Percentiles rank a stretch among this genome's conserved stretches.
Evolutionary conservation across 2,113 vertebrate species (phyloP).

Genomic region (Embiotoca jacksoni): DNA sequence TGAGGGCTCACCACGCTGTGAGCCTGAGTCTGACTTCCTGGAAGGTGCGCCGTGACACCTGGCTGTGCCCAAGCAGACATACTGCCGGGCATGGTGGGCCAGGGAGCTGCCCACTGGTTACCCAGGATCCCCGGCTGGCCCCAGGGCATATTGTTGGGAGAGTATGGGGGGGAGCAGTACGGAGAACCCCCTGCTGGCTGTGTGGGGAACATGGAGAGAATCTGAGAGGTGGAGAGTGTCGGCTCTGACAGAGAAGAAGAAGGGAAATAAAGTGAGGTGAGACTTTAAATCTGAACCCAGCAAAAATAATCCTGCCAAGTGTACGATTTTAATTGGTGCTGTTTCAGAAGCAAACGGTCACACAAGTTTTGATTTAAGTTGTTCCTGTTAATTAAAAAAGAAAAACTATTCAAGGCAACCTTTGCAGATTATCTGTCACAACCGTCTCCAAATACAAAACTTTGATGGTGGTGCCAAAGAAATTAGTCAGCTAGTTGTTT

Average conservation of each 20-base stretch:
- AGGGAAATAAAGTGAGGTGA: not conserved
- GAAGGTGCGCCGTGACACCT: constrained; percentile 9
- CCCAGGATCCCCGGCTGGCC: constrained; percentile 34
- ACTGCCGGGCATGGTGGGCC: not conserved
- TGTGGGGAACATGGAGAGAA: constrained; percentile 67
- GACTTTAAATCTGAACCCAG: not conserved
- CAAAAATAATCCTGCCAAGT: not conserved
- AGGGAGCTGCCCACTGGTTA: constrained; percentile 43
- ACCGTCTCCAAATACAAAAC: no score
- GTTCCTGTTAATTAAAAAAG: no score
- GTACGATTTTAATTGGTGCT: no score
- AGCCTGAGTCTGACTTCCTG: constrained; percentile 1
- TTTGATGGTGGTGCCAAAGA: no score
- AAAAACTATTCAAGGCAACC: no score
- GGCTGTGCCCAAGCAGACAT: constrained; percentile 19
- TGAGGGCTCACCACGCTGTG: not conserved
- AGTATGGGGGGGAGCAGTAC: constrained; percentile 26
- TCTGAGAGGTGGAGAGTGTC: constrained; percentile 52
- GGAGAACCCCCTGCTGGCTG: constrained; percentile 59
- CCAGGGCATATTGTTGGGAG: constrained; percentile 58
- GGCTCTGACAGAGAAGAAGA: constrained; percentile 39
- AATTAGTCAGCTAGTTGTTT: no score
- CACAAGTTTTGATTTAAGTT: no score
- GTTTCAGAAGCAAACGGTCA: no score
- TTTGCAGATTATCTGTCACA: no score